Evolutionary conservation across 2,113 vertebrate species (phyloP).

Genomic region (Malurus cyaneus): DNA sequence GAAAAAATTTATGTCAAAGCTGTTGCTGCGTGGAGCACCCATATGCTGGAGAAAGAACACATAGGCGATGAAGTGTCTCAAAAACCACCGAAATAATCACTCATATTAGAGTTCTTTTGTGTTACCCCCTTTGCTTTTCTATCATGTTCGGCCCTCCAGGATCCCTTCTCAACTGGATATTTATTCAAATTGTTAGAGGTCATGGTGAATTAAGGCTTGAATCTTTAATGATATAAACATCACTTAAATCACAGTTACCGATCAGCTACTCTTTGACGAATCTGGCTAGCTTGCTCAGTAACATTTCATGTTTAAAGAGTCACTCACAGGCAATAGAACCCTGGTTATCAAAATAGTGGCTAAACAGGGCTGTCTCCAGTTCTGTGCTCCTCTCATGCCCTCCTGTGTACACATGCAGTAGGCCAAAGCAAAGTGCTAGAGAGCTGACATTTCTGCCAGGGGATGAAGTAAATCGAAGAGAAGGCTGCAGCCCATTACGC

Average conservation of each 20-base stretch:
- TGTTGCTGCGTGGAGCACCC: background rate
- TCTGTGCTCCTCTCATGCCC: constrained; percentile 57
- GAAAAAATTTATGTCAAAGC: background rate
- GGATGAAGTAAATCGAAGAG: background rate
- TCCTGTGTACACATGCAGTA: constrained; percentile 54
- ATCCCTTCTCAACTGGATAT: background rate
- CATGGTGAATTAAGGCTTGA: background rate
- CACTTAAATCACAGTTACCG: background rate
- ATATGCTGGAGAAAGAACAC: background rate
- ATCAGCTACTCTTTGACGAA: background rate
- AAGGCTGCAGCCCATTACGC: background rate
- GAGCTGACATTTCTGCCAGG: background rate
- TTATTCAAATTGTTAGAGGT: background rate
- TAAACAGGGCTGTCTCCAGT: background rate
- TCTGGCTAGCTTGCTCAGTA: background rate
- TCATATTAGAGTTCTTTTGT: background rate
- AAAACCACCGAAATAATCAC: background rate
- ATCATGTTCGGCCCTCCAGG: background rate
- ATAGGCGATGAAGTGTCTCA: background rate
- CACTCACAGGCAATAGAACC: background rate
- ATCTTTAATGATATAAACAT: background rate
- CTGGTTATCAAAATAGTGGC: background rate
- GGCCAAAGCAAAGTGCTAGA: background rate
- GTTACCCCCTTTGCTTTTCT: background rate
- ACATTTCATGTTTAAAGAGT: background rate